Percentiles rank a stretch among this genome's conserved stretches.
These are phyloP conservation scores for Strix aluco DNA, from an alignment of 2,113 vertebrate species.

Conservation along the genomic window DNA sequence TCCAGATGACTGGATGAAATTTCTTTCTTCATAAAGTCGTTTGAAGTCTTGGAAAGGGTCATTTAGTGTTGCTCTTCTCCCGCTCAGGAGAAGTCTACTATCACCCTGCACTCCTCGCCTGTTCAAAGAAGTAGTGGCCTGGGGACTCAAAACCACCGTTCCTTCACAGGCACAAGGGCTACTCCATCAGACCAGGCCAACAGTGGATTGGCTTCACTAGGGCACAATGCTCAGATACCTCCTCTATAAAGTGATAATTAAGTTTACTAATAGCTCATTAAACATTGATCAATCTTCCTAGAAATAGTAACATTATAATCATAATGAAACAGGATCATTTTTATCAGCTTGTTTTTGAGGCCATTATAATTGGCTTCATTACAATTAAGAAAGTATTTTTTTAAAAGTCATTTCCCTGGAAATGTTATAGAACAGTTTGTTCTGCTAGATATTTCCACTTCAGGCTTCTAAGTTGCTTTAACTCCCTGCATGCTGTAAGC, in stretches of 20 bases:
- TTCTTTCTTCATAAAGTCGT: neutral
- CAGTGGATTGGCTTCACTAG: neutral
- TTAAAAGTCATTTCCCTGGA: constrained; percentile 58
- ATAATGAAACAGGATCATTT: constrained; percentile 32
- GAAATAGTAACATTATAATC: constrained; percentile 56
- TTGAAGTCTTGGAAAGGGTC: constrained; percentile 19
- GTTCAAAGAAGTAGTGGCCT: neutral
- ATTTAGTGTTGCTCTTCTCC: neutral
- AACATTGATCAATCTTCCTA: constrained; percentile 59
- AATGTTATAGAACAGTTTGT: constrained; percentile 67
- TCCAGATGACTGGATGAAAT: neutral
- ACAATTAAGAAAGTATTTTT: constrained; percentile 67
- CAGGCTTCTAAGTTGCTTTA: constrained; percentile 36
- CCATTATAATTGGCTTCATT: constrained; percentile 59
- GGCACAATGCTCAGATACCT: neutral
- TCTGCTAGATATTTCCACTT: constrained; percentile 42
- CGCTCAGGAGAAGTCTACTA: neutral
- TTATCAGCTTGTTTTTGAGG: constrained; percentile 54
- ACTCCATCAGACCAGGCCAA: neutral
- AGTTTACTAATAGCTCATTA: constrained; percentile 62
- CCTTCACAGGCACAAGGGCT: neutral
- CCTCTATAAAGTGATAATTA: constrained; percentile 32
- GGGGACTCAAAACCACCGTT: neutral
- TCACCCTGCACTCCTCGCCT: neutral
- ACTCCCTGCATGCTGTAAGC: constrained; percentile 27